Conservation (phyloP, 2,888 invertebrate species). For the Choreutis nemorana region DNA sequence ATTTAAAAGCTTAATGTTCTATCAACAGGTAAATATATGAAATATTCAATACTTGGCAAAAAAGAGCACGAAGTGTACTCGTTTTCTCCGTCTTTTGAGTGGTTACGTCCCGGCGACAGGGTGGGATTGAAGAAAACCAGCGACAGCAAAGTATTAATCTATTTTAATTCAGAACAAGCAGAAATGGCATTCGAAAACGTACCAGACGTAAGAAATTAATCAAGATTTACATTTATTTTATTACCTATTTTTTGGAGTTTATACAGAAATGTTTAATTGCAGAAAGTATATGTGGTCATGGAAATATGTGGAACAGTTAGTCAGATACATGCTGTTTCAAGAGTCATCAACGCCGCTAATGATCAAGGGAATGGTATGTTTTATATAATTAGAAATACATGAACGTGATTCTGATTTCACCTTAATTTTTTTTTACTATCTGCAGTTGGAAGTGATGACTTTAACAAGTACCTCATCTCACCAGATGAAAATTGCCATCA, state of each 20-base stretch:
- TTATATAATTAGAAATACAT: too few relatives aligned
- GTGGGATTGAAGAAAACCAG: slow-evolving; percentile 77
- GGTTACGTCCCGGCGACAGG: slow-evolving; percentile 82
- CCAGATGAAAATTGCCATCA: too few relatives aligned
- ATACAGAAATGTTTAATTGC: slow-evolving; percentile 22
- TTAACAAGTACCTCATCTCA: too few relatives aligned
- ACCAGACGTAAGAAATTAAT: slow-evolving; percentile 69
- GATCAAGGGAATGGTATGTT: too few relatives aligned
- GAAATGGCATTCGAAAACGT: slow-evolving; percentile 78
- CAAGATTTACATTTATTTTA: neutral
- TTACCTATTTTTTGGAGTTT: neutral
- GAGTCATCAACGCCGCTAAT: slow-evolving; percentile 18
- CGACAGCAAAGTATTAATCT: slow-evolving; percentile 75
- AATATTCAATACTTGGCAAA: slow-evolving; percentile 26
- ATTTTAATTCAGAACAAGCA: slow-evolving; percentile 84
- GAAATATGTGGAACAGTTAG: slow-evolving; percentile 83
- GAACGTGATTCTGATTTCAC: too few relatives aligned
- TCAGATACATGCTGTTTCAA: slow-evolving; percentile 76
- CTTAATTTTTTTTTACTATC: too few relatives aligned
- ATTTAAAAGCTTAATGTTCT: neutral
- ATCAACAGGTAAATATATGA: slow-evolving; percentile 35
- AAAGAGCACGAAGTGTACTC: slow-evolving; percentile 26
- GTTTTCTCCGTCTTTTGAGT: slow-evolving; percentile 71
- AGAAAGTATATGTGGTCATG: slow-evolving; percentile 83
- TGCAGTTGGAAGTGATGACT: too few relatives aligned